Evolutionary conservation across 2,113 vertebrate species (phyloP).

Genomic region (Leuciscus idus): DNA sequence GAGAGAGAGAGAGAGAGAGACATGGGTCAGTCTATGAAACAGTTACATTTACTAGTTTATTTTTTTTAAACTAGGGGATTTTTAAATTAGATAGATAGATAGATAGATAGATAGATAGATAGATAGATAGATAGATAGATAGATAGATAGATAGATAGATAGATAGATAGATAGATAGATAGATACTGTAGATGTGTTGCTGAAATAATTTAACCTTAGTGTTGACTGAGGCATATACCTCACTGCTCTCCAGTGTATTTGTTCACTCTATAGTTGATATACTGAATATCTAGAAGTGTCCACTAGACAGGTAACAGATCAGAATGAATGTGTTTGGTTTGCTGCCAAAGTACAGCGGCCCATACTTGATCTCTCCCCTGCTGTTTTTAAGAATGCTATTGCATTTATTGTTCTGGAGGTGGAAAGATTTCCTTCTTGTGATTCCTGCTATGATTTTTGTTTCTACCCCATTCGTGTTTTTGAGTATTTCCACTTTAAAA

Average conservation of each 20-base stretch:
- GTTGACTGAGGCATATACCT: no score
- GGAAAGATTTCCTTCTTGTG: conserved; percentile 5
- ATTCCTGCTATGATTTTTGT: not conserved
- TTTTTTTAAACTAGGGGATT: no score
- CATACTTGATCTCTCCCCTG: conserved; percentile 2
- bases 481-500: conserved; percentile 26
- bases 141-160: no score
- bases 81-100: no score
- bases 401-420: not conserved
- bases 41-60: no score
- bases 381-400: conserved; percentile 6
- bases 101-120: no score
- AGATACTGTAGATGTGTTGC: no score
- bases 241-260: not conserved
- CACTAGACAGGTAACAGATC: not conserved
- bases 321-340: not conserved
- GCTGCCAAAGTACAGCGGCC: not conserved
- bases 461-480: conserved; percentile 4
- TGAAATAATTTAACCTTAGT: no score
- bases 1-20: no score
- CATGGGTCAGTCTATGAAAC: no score
- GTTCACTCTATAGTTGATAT: not conserved
- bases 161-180: no score
- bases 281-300: not conserved
- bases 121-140: no score